phyloP scores from a whole-genome alignment of 35 echinoderm and acorn worm species.

The Ophioderma brevispina region DNA sequence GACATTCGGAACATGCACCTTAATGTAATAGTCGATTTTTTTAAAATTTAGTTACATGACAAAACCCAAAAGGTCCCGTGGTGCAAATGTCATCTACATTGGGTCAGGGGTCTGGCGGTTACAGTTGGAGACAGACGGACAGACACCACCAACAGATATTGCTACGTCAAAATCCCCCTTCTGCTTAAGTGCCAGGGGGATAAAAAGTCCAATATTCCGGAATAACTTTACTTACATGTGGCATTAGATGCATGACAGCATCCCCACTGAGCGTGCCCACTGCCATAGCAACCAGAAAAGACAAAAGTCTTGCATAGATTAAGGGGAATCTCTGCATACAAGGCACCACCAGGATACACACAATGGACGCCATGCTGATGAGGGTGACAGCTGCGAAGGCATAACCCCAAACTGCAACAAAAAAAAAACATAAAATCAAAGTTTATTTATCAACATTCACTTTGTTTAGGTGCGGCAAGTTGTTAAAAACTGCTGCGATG shows the following conservation, averaged over 20 bases:
- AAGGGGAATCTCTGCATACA: constrained; percentile 85
- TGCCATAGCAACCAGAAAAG: constrained; percentile 88
- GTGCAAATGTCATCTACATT: too few species aligned
- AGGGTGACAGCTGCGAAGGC: constrained; percentile 78
- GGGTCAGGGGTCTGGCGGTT: too few species aligned
- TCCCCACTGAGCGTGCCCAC: constrained; percentile 88
- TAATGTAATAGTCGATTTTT: too few species aligned
- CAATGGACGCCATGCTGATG: constrained; percentile 82
- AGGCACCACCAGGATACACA: constrained; percentile 85
- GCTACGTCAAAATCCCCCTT: too few species aligned
- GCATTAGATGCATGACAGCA: constrained; percentile 90
- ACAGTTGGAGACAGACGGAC: too few species aligned
- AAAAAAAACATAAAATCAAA: constrained; percentile 9
- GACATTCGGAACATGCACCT: too few species aligned
- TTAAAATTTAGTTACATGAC: too few species aligned
- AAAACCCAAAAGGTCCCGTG: too few species aligned
- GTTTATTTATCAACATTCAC: neutral
- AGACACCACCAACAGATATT: too few species aligned
- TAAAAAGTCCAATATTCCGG: too few species aligned
- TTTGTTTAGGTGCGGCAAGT: neutral
- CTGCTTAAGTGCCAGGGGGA: too few species aligned
- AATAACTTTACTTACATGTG: constrained; percentile 97
- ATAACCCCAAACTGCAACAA: constrained; percentile 87
- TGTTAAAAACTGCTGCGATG: too few species aligned
- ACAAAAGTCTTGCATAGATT: constrained; percentile 68